Percentiles rank a stretch among this genome's conserved stretches.
phyloP scores from a whole-genome alignment of 2,888 invertebrate genomes.

The Atrina japonica region DNA sequence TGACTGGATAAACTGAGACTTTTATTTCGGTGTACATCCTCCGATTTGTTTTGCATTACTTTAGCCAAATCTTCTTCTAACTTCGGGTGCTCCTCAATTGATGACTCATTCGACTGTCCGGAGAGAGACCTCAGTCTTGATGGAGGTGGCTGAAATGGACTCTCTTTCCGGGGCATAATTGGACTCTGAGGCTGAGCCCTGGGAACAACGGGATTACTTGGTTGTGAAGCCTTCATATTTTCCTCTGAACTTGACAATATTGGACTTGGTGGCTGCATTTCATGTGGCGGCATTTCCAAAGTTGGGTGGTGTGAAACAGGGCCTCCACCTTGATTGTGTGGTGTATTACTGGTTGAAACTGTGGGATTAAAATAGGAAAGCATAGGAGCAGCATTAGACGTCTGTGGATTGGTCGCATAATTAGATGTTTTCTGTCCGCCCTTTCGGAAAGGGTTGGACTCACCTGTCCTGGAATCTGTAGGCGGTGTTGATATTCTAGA shows the following conservation, averaged over 20 bases:
- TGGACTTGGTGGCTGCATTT: constrained; percentile 28
- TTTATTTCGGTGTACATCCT: constrained; percentile 3
- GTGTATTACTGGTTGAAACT: background rate
- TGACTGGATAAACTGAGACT: constrained; percentile 26
- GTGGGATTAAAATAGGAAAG: too few species aligned
- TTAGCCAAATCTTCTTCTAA: constrained; percentile 23
- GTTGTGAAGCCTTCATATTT: constrained; percentile 5
- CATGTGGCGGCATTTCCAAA: background rate
- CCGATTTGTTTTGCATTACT: constrained; percentile 2
- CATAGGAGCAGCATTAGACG: too few species aligned
- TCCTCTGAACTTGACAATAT: constrained; percentile 32
- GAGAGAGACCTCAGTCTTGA: constrained; percentile 35
- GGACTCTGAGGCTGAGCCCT: constrained; percentile 52
- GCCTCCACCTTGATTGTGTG: background rate
- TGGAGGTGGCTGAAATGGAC: constrained; percentile 60
- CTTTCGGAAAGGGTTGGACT: constrained; percentile 58
- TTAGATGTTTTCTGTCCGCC: constrained; percentile 14
- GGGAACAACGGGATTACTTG: constrained; percentile 3
- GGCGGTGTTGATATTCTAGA: constrained; percentile 40
- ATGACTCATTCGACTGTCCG: constrained; percentile 41
- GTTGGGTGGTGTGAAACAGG: constrained; percentile 8
- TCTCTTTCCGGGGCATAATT: constrained; percentile 60
- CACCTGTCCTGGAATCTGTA: constrained; percentile 15
- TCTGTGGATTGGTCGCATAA: background rate
- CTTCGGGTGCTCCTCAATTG: constrained; percentile 32